Base-by-base conservation (phyloP, 2,888 invertebrate species). In the Tipula unca region DNA sequence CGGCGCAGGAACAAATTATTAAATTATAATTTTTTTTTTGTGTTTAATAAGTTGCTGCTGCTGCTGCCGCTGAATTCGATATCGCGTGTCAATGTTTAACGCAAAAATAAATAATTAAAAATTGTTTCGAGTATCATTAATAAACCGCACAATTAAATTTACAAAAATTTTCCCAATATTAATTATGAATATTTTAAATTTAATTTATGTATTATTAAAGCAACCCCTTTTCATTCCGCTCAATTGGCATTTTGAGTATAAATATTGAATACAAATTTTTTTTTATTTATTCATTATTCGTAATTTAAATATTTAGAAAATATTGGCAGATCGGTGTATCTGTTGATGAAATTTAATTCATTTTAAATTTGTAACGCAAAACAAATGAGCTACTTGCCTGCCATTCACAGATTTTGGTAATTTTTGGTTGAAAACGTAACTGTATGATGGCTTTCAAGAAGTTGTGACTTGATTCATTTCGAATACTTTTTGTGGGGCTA, bases 241-340 rank as follows among this genome's bases (percentile, higher is more conserved):
- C 69, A 69, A 69, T 69, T 69, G 1, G 10, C 3, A 69, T 69
- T 25, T 69, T 25, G 25, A 69, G 69, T 69, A 69, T 69, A 25
- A 69, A 69, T 69, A 69, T 69, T 69, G 69, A 69, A 69, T 69
- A 69, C 69, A 25, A 69, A 69, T 69, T 69, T 69, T 69, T 69
- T 39, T 39, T 39, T 10, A 13, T 39, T 39, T 13, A n/a, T n/a
- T n/a, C n/a, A n/a, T n/a, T n/a, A n/a, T n/a, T n/a, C n/a, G n/a
- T 1, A 32, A 32, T 32, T 4, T 32, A 32, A 32, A 32, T 32
- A 32, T 32, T 32, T 32, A 32, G 32, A 32, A 6, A 6, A 32
- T 6, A n/a, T 32, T 32, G 32, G 32, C 0, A 32, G n/a, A n/a
- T n/a, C 6, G 32, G 32, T 32, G 32, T n/a, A n/a, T 6, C 32